Percentiles rank a stretch among this genome's conserved stretches.
Evolutionary conservation across 1,140 invertebrate species (phyloP).

Genomic region (Seison nebaliae): DNA sequence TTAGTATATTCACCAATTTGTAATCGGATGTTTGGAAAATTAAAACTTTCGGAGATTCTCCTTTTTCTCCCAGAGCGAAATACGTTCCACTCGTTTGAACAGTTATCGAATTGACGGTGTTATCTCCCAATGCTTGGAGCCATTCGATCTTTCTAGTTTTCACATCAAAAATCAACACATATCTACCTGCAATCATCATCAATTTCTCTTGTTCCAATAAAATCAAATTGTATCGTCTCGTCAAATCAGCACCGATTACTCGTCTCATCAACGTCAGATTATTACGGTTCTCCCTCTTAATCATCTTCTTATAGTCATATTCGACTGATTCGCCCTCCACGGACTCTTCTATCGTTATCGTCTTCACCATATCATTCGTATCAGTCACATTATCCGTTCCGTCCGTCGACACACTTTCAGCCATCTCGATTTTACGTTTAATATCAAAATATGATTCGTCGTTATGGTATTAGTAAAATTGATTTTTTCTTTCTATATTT

Average conservation of each 20-base stretch:
- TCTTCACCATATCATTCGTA: too few species aligned
- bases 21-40: conserved; percentile 53
- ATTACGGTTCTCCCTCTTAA: too few species aligned
- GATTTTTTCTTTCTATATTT: too few species aligned
- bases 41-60: conserved; percentile 41
- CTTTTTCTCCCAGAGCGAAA: conserved; percentile 48
- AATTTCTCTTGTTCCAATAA: conserved; percentile 42
- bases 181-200: conserved; percentile 49
- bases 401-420: too few species aligned
- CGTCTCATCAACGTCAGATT: too few species aligned
- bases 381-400: too few species aligned
- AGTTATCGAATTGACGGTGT: conserved; percentile 48
- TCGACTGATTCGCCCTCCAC: too few species aligned
- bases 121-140: conserved; percentile 42
- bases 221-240: conserved; percentile 47
- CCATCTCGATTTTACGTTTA: too few species aligned
- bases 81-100: conserved; percentile 43
- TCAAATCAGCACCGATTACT: conserved; percentile 61
- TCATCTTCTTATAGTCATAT: too few species aligned
- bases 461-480: too few species aligned
- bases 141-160: conserved; percentile 34
- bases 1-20: conserved; percentile 41
- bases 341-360: too few species aligned
- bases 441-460: too few species aligned
- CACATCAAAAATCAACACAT: conserved; percentile 46